These are phyloP conservation scores for Podabrus alpinus DNA, from an alignment of 2,888 invertebrate species.

Conservation along the genomic window DNA sequence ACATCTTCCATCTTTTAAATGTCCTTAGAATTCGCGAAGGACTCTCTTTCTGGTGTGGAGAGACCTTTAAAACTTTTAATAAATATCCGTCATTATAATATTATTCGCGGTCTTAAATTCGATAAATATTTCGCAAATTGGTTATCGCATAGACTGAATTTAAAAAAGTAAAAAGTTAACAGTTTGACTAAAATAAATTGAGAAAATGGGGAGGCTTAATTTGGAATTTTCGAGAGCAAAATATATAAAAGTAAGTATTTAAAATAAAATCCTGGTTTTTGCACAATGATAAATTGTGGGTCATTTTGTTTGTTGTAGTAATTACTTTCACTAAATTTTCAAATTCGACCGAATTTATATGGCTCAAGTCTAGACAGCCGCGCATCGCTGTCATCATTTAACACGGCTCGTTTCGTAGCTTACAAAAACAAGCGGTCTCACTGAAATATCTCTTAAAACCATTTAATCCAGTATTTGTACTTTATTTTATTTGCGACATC, in stretches of 20 bases:
- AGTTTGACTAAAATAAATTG: background rate
- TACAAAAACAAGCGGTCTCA: constrained; percentile 32
- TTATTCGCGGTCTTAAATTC: background rate
- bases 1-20: background rate
- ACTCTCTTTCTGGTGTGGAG: background rate
- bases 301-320: constrained; percentile 15
- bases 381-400: constrained; percentile 39
- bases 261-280: constrained; percentile 5
- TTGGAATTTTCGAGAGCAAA: background rate
- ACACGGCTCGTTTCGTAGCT: constrained; percentile 36
- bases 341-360: constrained; percentile 13
- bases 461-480: constrained; percentile 34
- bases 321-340: constrained; percentile 17
- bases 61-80: background rate
- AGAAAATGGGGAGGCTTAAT: background rate
- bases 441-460: constrained; percentile 32
- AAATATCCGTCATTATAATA: background rate
- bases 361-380: constrained; percentile 31
- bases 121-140: background rate
- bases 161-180: background rate
- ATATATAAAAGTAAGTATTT: background rate
- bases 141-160: background rate
- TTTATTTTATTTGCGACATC: constrained; percentile 39
- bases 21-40: background rate
- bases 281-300: constrained; percentile 9